Conservation (phyloP, 1,140 invertebrate species). For the Drosophila kanapiae region DNA sequence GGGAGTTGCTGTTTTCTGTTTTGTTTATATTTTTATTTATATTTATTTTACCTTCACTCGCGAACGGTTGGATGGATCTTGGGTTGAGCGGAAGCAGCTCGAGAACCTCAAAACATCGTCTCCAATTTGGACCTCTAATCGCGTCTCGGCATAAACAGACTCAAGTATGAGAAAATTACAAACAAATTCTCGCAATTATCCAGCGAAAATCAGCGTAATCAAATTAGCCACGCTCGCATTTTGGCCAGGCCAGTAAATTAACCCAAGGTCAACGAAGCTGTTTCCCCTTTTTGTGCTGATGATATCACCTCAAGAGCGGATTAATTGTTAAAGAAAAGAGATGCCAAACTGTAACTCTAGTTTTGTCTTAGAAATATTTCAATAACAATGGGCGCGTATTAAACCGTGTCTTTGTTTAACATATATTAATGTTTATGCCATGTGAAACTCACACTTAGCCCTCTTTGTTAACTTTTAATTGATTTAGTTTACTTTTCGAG, state of each 20-base stretch:
- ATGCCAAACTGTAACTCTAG: not conserved
- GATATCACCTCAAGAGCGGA: conserved; percentile 17
- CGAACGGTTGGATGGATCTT: not conserved
- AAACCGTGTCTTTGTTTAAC: not conserved
- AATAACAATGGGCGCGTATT: conserved; percentile 1
- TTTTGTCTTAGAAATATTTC: conserved; percentile 1
- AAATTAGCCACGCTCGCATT: conserved; percentile 35
- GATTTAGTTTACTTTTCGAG: not conserved
- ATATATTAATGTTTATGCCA: not conserved
- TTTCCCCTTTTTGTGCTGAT: conserved; percentile 9
- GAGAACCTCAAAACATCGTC: not conserved
- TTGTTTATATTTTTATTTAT: not conserved
- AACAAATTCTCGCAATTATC: conserved; percentile 45
- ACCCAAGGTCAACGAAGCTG: conserved; percentile 5
- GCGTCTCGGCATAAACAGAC: no score
- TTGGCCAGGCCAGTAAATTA: conserved; percentile 7
- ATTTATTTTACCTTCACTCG: conserved; percentile 44
- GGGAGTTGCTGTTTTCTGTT: not conserved
- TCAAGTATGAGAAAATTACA: conserved; percentile 47
- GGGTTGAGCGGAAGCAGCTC: conserved; percentile 8
- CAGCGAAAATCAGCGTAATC: conserved; percentile 26
- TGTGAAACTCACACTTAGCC: not conserved
- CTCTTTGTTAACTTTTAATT: not conserved
- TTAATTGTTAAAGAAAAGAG: conserved; percentile 5
- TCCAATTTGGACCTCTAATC: conserved; percentile 34